Conservation (phyloP, 2,888 invertebrate genomes). For the Hypomecis punctinalis region DNA sequence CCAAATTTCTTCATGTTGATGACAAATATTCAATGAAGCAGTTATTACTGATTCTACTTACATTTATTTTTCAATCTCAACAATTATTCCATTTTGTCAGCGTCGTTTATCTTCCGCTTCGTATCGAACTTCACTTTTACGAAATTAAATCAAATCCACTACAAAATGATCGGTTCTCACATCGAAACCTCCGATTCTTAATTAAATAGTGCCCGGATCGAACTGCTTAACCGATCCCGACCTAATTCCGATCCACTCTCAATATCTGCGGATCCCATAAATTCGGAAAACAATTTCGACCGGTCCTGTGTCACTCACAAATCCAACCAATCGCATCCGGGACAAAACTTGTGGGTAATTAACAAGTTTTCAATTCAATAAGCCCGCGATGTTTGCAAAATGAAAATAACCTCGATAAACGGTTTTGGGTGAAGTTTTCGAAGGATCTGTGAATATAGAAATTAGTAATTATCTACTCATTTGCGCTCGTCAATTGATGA, state of each 20-base stretch:
- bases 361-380: slow-evolving; percentile 73
- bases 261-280: slow-evolving; percentile 18
- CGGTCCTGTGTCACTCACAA: slow-evolving; percentile 28
- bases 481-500: too few relatives aligned
- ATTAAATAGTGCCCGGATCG: slow-evolving; percentile 5
- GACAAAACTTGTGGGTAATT: slow-evolving; percentile 51
- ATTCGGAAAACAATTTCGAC: slow-evolving; percentile 21
- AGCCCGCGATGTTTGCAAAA: slow-evolving; percentile 69
- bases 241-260: slow-evolving; percentile 21
- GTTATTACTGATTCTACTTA: too few relatives aligned
- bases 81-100: too few relatives aligned
- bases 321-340: slow-evolving; percentile 24
- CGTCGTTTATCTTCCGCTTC: too few relatives aligned
- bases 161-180: too few relatives aligned
- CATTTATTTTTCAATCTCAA: too few relatives aligned
- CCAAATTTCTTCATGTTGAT: too few relatives aligned
- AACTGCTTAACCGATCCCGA: slow-evolving; percentile 4
- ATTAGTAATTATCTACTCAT: not conserved
- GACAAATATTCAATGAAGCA: too few relatives aligned
- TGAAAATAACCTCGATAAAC: slow-evolving; percentile 68
- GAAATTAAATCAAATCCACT: too few relatives aligned
- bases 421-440: slow-evolving; percentile 53
- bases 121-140: too few relatives aligned
- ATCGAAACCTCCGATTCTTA: not conserved
- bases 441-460: slow-evolving; percentile 33